Evolutionary conservation across 2,797 vertebrate species (phyloP).

Genomic region (Cynodonichthys magdalenae): DNA sequence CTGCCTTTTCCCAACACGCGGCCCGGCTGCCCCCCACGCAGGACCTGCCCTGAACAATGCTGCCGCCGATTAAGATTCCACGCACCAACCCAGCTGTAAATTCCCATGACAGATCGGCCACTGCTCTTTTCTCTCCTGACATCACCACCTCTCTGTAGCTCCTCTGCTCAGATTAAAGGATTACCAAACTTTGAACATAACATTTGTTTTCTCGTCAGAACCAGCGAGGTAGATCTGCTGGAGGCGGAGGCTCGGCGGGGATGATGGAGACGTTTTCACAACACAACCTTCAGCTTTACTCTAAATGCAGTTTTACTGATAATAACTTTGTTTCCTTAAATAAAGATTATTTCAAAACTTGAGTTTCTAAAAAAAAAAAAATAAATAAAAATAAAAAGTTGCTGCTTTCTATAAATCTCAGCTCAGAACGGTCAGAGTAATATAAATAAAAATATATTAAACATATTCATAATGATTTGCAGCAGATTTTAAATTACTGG

Average conservation of each 20-base stretch:
- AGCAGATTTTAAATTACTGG: no score
- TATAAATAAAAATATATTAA: no score
- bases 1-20: slow-evolving; percentile 39
- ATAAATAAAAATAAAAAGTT: no score
- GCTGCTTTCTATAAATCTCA: no score
- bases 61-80: slow-evolving; percentile 80
- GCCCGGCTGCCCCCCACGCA: slow-evolving; percentile 60
- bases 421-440: no score
- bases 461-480: no score
- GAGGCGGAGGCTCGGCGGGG: slow-evolving; percentile 15
- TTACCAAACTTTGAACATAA: slow-evolving; percentile 76
- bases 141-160: slow-evolving; percentile 78
- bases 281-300: no score
- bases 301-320: no score
- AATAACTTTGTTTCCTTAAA: no score
- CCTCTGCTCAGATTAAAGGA: slow-evolving; percentile 78
- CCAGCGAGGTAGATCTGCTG: slow-evolving; percentile 24
- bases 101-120: slow-evolving; percentile 78
- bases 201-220: slow-evolving; percentile 22
- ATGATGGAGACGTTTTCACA: neutral
- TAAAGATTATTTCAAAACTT: no score
- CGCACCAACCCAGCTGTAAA: slow-evolving; percentile 82
- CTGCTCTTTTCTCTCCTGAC: slow-evolving; percentile 78
- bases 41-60: slow-evolving; percentile 76
- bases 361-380: no score